Evolutionary conservation across 2,888 invertebrate species (phyloP), one percentile per base, ranked within the genome.

Genomic region (Gymnoscelis rufifasciata): DNA sequence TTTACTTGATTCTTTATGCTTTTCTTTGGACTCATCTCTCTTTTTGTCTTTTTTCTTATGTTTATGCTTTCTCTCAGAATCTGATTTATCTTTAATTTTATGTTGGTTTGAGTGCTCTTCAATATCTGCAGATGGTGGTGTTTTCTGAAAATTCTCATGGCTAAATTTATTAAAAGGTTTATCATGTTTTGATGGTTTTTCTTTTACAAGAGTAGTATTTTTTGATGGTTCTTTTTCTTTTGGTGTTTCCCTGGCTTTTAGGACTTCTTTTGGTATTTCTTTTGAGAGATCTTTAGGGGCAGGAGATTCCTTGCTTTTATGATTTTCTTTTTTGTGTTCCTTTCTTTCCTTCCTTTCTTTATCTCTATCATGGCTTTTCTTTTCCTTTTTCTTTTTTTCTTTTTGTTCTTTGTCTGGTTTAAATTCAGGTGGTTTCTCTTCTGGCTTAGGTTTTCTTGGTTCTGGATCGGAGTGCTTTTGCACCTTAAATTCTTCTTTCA

Each of bases 1-100:
- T 66, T 88, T 89, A 60, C 58, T 81, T 1, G 78, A 74, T 23
- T 91, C 92, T 58, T 90, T 90, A 36, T 92, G 91, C 62, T 90
- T 91, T 36, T 92, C 91, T 60, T 90, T 90, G 11, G 84, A 83
- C 56, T 92, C 92, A 65, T 91, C 88, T 43, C 89, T 89, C 64
- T 91, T 93, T 62, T 92, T 93, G 55, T 91, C 91, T 69, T 91
- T 91, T 69, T 91, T 91, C 77, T 91, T 91, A 56, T 91, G 90
- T 66, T 91, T 91, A 56, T 91, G 90, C 59, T 89, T 89, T 52
- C 88, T 83, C 64, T 90, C 90, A 36, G 78, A 71, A 46, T 89
- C 84, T 43, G 83, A 80, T 61, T 90, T 90, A 12, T 90, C 90
- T 68, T 84, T 88, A 42, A 79, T 66, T 62, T 88, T 89, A 33